phyloP scores from a whole-genome alignment of 2,797 vertebrate species.

The Ctenopoma multispine region DNA sequence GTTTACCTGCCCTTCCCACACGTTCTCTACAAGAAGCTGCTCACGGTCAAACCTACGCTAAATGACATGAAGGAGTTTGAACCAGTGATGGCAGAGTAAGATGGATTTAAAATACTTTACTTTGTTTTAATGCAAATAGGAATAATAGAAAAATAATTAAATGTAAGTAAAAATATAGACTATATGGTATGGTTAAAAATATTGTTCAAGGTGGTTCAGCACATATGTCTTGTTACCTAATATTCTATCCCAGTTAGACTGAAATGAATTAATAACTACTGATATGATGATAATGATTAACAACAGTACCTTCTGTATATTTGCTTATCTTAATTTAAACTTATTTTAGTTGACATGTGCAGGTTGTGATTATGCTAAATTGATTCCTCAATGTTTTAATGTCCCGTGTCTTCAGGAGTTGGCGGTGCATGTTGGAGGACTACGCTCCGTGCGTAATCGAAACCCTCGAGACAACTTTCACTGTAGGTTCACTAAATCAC shows the following conservation, averaged over 20 bases:
- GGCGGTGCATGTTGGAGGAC: conserved; percentile 87
- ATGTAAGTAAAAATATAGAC: background rate
- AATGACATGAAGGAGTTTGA: conserved; percentile 93
- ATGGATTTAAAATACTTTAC: background rate
- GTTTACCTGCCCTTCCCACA: conserved; percentile 92
- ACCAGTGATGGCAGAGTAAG: conserved; percentile 87
- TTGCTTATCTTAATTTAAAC: background rate
- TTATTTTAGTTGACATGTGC: background rate
- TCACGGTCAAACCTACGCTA: conserved; percentile 88
- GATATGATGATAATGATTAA: background rate
- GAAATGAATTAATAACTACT: too few species aligned
- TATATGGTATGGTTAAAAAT: too few species aligned
- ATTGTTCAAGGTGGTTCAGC: too few species aligned
- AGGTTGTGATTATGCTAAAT: background rate
- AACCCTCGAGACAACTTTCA: conserved; percentile 85
- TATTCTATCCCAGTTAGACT: background rate
- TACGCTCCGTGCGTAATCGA: conserved; percentile 86
- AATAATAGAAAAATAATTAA: background rate
- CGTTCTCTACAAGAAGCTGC: conserved; percentile 94
- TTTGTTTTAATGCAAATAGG: background rate
- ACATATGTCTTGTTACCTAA: too few species aligned
- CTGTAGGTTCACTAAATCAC: conserved; percentile 77
- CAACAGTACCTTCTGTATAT: background rate
- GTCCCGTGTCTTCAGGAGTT: conserved; percentile 82
- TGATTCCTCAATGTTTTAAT: background rate